Evolutionary conservation across 2,888 invertebrate genomes (phyloP).

Genomic region (Malachius bipustulatus): DNA sequence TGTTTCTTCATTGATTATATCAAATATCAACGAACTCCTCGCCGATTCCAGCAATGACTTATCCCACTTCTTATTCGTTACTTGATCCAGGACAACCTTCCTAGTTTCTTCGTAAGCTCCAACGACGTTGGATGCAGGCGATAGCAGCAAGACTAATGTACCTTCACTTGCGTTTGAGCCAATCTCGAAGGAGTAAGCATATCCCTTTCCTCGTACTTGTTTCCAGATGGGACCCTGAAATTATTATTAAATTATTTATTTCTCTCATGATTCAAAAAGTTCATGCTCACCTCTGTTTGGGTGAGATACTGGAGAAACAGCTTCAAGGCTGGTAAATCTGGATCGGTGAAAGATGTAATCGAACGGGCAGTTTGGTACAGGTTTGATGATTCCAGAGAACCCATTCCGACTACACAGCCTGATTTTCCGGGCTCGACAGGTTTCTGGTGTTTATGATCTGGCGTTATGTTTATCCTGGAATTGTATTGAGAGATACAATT

Average conservation of each 20-base stretch:
- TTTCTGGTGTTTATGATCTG: constrained; percentile 38
- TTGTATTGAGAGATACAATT: constrained; percentile 19
- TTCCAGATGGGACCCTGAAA: constrained; percentile 88
- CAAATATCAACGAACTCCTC: constrained; percentile 75
- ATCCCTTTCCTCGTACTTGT: constrained; percentile 73
- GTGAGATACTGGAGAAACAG: constrained; percentile 78
- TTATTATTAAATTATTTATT: no score
- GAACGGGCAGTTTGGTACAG: constrained; percentile 55
- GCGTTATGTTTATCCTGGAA: constrained; percentile 36
- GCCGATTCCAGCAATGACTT: constrained; percentile 68
- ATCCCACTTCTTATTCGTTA: constrained; percentile 55
- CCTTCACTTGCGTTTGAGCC: constrained; percentile 53
- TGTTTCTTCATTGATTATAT: constrained; percentile 70
- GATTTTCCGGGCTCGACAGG: constrained; percentile 31
- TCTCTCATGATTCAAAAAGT: no score
- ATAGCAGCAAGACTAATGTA: constrained; percentile 58
- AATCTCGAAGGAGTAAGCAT: constrained; percentile 69
- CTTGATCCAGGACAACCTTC: constrained; percentile 55
- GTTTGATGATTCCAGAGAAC: constrained; percentile 70
- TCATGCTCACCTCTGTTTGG: constrained; percentile 63
- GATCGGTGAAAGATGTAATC: constrained; percentile 48
- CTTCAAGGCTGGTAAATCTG: constrained; percentile 59
- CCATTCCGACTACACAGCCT: constrained; percentile 66
- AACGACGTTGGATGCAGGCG: constrained; percentile 66
- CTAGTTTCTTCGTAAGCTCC: constrained; percentile 70